phyloP scores from a whole-genome alignment of 2,888 invertebrate genomes.

The Drosophila acutilabella region DNA sequence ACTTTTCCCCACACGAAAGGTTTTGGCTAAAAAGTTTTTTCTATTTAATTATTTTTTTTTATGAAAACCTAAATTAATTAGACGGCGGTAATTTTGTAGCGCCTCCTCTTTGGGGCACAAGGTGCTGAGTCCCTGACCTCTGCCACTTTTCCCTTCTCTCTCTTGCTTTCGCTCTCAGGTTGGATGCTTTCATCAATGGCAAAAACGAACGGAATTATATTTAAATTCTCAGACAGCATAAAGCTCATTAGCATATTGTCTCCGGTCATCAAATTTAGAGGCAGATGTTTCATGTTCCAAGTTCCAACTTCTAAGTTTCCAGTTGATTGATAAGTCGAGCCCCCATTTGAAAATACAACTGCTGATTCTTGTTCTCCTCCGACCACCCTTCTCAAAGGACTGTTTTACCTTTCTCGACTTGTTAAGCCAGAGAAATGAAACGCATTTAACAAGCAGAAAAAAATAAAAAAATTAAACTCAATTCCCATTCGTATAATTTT shows the following conservation, averaged over 20 bases:
- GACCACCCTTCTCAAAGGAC: neutral
- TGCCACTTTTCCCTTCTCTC: neutral
- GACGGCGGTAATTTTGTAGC: slow-evolving; percentile 16
- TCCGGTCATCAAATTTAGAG: slow-evolving; percentile 35
- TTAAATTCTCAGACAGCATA: slow-evolving; percentile 40
- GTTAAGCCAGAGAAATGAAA: slow-evolving; percentile 33
- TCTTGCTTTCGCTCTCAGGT: too few species aligned
- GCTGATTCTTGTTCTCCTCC: too few species aligned
- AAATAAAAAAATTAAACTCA: neutral
- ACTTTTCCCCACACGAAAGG: slow-evolving; percentile 4
- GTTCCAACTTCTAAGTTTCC: slow-evolving; percentile 29
- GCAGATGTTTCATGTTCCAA: slow-evolving; percentile 39
- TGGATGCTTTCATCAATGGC: slow-evolving; percentile 18
- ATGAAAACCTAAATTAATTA: slow-evolving; percentile 40
- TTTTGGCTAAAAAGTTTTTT: neutral
- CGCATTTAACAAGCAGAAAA: slow-evolving; percentile 9
- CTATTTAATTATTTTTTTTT: neutral
- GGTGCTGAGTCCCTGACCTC: slow-evolving; percentile 5
- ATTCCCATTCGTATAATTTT: neutral
- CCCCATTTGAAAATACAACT: neutral
- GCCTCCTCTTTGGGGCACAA: neutral
- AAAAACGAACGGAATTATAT: slow-evolving; percentile 7
- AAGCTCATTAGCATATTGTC: slow-evolving; percentile 57
- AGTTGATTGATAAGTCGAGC: slow-evolving; percentile 46
- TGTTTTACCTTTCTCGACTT: slow-evolving; percentile 14